phyloP scores from a whole-genome alignment of 2,888 invertebrate genomes.

The Xestia rhomboidea region DNA sequence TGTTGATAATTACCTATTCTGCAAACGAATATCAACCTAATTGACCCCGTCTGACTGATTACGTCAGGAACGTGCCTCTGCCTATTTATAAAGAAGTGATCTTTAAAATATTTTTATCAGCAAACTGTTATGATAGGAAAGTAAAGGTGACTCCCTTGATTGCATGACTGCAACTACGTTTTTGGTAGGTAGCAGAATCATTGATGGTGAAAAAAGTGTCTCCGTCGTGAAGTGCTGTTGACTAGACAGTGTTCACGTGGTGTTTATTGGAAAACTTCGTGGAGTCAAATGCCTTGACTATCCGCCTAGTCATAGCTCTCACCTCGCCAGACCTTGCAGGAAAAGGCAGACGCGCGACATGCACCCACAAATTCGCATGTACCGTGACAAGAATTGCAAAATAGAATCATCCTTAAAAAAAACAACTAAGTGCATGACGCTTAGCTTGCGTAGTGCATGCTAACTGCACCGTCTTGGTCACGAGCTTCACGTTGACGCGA shows the following conservation, averaged over 20 bases:
- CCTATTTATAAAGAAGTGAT: background rate
- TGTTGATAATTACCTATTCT: slow-evolving; percentile 8
- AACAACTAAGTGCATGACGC: background rate
- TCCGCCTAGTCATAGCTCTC: background rate
- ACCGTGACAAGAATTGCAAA: slow-evolving; percentile 1
- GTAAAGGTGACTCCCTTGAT: no score
- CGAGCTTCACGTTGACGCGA: background rate
- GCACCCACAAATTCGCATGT: slow-evolving; percentile 1
- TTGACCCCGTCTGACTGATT: slow-evolving; percentile 38
- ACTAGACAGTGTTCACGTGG: no score
- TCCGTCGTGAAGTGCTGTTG: background rate
- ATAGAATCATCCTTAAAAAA: background rate
- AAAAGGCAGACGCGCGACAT: background rate
- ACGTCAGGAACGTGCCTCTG: slow-evolving; percentile 46
- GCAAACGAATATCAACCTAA: slow-evolving; percentile 13
- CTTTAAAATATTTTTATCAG: background rate
- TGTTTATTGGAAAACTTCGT: background rate
- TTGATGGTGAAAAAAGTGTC: background rate
- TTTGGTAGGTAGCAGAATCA: background rate
- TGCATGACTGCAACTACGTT: background rate
- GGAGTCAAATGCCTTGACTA: background rate
- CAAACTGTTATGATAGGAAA: background rate
- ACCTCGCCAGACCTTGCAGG: background rate
- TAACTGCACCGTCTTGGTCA: background rate
- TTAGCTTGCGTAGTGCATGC: background rate